A percentile compares a stretch with the other conserved stretches of the same genome.
Conservation (phyloP, 2,113 vertebrate genomes). For the Pelusios castaneus region DNA sequence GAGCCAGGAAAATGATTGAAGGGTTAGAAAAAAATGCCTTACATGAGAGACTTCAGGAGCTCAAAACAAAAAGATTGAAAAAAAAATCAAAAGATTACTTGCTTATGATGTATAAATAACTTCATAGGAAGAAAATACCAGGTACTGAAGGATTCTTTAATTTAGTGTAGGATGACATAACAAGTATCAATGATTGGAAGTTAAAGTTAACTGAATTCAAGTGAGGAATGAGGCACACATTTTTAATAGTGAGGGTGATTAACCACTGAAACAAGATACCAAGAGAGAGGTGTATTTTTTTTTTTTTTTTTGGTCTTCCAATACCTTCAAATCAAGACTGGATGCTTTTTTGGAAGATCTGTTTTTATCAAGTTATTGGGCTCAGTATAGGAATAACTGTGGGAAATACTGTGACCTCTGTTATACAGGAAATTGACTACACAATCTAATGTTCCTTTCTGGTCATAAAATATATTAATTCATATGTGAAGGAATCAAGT, state of each 20-base stretch:
- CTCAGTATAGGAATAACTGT: rapidly evolving
- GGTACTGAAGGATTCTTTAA: not conserved
- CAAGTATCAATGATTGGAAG: not conserved
- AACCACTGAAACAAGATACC: not conserved
- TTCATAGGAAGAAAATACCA: not conserved
- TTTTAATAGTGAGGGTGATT: not conserved
- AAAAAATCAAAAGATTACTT: not conserved
- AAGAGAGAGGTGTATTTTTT: not conserved
- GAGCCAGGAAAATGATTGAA: not conserved
- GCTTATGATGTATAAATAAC: rapidly evolving
- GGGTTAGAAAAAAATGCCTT: not conserved
- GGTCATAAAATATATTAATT: not conserved
- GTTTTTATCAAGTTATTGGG: not conserved
- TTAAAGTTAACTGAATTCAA: not conserved
- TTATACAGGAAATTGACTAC: not conserved
- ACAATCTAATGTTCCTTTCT: rapidly evolving
- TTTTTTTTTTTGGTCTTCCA: not conserved
- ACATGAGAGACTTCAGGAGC: not conserved
- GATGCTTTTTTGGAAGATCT: not conserved
- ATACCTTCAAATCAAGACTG: not conserved
- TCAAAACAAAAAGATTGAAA: not conserved
- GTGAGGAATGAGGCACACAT: not conserved
- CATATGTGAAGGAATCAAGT: too few species aligned
- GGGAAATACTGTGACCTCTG: not conserved
- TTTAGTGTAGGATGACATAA: not conserved